phyloP scores from a whole-genome alignment of 2,113 vertebrate genomes.

The Abramis brama region DNA sequence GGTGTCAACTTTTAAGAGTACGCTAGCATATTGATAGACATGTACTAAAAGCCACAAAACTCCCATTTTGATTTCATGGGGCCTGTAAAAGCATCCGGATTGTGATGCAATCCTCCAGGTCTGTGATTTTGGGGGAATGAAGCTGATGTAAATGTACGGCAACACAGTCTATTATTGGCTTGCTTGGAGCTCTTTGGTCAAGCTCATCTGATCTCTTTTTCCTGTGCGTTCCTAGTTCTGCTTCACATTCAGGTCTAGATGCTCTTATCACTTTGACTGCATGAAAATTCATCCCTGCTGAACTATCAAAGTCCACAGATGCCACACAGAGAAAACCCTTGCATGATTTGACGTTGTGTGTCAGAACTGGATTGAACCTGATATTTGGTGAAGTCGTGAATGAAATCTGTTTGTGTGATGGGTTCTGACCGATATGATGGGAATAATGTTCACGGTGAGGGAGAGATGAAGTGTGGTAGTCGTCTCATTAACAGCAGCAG shows the following conservation, averaged over 20 bases:
- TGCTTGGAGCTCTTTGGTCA: conserved; percentile 2
- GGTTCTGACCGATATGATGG: neutral
- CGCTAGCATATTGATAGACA: neutral
- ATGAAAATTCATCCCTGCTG: conserved; percentile 5
- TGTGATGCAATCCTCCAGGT: neutral
- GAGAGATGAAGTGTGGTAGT: neutral
- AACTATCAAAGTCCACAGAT: conserved; percentile 16
- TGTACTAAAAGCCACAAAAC: conserved; percentile 19
- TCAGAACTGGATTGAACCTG: neutral
- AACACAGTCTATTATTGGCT: neutral
- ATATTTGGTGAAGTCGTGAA: neutral
- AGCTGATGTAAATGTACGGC: neutral
- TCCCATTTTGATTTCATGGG: neutral
- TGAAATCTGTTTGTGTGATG: neutral
- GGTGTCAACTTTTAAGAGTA: neutral
- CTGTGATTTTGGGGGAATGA: neutral
- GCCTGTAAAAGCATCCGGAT: neutral
- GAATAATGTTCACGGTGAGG: neutral
- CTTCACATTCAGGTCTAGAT: conserved; percentile 6
- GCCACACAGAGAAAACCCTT: neutral
- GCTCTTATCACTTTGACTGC: conserved; percentile 9
- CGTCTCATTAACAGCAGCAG: conserved; percentile 29
- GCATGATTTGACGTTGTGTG: conserved; percentile 1
- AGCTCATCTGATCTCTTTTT: conserved; percentile 3
- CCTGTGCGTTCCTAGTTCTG: neutral